These are phyloP conservation scores for Mythimna albipuncta DNA, from an alignment of 2,888 invertebrate genomes.

Conservation along the genomic window DNA sequence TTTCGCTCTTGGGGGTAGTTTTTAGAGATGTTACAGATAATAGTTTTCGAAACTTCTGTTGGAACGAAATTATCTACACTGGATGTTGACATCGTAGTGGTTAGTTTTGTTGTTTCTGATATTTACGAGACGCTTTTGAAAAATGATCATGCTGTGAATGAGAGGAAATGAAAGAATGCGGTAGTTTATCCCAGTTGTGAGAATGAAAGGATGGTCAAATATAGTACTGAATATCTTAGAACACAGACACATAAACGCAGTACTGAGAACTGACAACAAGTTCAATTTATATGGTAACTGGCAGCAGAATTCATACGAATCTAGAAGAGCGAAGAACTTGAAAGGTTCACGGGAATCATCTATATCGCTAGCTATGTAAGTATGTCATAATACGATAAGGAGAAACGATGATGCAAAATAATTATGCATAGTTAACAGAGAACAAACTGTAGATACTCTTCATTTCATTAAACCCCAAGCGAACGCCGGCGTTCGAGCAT, in stretches of 20 bases:
- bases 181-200: conserved; percentile 5
- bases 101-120: conserved; percentile 42
- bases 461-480: too few relatives aligned
- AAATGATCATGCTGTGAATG: conserved; percentile 43
- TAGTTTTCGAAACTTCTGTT: conserved; percentile 63
- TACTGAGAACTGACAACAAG: background rate
- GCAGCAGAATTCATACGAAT: background rate
- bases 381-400: background rate
- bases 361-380: background rate
- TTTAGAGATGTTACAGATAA: conserved; percentile 65
- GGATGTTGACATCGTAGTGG: conserved; percentile 55
- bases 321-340: background rate
- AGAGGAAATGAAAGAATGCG: conserved; percentile 11
- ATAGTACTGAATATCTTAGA: background rate
- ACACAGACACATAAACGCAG: background rate
- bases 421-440: background rate
- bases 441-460: background rate
- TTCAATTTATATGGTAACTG: background rate
- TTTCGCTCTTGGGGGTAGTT: conserved; percentile 64
- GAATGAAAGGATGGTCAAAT: background rate
- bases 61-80: conserved; percentile 56
- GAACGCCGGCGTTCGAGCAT: too few relatives aligned
- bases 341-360: background rate
- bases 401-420: background rate
- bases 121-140: conserved; percentile 23